phyloP scores from a whole-genome alignment of 2,888 invertebrate genomes.

The Sericinus montela region DNA sequence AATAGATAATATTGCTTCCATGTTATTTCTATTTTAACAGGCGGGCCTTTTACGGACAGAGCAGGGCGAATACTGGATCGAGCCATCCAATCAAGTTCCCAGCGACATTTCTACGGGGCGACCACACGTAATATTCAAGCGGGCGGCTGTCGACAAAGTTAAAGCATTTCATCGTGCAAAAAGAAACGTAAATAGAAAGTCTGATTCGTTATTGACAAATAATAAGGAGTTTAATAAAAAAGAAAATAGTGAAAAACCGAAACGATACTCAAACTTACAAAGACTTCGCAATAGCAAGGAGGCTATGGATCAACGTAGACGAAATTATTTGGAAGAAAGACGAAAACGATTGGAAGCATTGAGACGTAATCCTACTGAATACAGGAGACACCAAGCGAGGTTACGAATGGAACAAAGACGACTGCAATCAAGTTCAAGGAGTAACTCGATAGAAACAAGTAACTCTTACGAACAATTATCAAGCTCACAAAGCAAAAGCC shows the following conservation, averaged over 20 bases:
- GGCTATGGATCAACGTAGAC: slow-evolving; percentile 67
- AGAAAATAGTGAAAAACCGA: slow-evolving; percentile 58
- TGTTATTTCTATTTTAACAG: slow-evolving; percentile 54
- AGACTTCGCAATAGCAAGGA: slow-evolving; percentile 80
- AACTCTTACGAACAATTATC: slow-evolving; percentile 41
- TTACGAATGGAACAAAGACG: slow-evolving; percentile 58
- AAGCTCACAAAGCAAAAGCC: slow-evolving; percentile 36
- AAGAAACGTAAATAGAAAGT: slow-evolving; percentile 43
- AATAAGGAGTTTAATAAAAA: slow-evolving; percentile 60
- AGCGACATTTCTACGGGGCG: slow-evolving; percentile 60
- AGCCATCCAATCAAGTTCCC: slow-evolving; percentile 81
- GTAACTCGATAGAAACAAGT: slow-evolving; percentile 50
- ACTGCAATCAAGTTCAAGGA: slow-evolving; percentile 39
- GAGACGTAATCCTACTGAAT: slow-evolving; percentile 60
- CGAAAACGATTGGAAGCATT: slow-evolving; percentile 53
- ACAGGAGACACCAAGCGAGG: slow-evolving; percentile 52
- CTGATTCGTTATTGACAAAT: slow-evolving; percentile 29
- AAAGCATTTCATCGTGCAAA: slow-evolving; percentile 59
- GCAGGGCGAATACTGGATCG: slow-evolving; percentile 84
- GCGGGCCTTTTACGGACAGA: slow-evolving; percentile 83
- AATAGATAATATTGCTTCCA: not conserved
- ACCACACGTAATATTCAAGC: slow-evolving; percentile 83
- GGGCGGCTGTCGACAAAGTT: slow-evolving; percentile 80
- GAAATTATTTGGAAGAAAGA: slow-evolving; percentile 57
- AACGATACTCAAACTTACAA: slow-evolving; percentile 57